Evolutionary conservation across 1,140 invertebrate species (phyloP).

Genomic region (Tyrophagus putrescentiae): DNA sequence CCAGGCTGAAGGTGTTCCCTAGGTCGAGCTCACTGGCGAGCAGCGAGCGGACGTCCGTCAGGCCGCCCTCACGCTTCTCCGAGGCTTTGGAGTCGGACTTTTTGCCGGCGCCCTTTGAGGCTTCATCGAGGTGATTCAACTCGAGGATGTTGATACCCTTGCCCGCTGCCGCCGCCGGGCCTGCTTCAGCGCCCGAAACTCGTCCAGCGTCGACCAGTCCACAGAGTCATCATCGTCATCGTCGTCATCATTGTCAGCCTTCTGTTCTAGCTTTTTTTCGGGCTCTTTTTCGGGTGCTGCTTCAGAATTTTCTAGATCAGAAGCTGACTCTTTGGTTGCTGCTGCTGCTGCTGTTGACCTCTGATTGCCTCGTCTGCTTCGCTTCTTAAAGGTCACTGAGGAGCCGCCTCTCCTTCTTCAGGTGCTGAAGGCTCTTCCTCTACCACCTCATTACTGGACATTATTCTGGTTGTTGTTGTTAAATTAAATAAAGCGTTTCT

Average conservation of each 20-base stretch:
- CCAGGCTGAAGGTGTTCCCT: conserved; percentile 91
- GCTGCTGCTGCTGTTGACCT: too few species aligned
- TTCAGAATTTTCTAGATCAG: too few species aligned
- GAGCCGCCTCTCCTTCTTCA: too few species aligned
- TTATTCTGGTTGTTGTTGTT: too few species aligned
- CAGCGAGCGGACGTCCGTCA: conserved; percentile 18
- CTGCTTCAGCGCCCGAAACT: conserved; percentile 4
- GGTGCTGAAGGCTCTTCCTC: too few species aligned
- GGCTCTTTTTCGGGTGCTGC: too few species aligned
- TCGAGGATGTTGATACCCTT: conserved; percentile 18
- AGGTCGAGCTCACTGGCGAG: conserved; percentile 45
- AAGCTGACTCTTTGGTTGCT: too few species aligned
- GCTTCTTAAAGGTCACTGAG: conserved; percentile 16
- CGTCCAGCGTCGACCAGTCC: conserved; percentile 13
- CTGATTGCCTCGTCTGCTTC: neutral
- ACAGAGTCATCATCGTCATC: neutral
- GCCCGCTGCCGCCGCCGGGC: neutral
- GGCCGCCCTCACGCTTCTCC: conserved; percentile 1
- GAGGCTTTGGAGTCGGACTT: neutral
- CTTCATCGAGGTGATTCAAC: neutral
- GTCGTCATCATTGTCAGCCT: neutral
- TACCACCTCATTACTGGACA: too few species aligned
- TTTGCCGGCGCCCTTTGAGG: neutral
- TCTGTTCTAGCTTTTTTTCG: neutral
- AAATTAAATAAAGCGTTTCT: too few species aligned